A percentile compares a stretch with the other conserved stretches of the same genome.
These are phyloP conservation scores for Portunus trituberculatus DNA, from an alignment of 1,140 invertebrate species.

Conservation along the genomic window DNA sequence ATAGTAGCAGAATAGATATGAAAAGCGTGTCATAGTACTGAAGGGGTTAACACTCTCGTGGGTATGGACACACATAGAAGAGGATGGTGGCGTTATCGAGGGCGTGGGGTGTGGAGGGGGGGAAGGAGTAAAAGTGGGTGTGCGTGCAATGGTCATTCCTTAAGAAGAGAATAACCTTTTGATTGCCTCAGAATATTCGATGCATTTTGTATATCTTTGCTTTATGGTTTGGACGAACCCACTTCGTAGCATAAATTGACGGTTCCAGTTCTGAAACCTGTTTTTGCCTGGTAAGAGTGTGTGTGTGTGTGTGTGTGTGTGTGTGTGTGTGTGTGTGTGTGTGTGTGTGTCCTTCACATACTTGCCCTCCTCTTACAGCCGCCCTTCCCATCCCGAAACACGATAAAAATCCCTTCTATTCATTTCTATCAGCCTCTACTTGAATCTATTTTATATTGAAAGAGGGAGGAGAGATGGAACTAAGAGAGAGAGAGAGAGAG, in stretches of 20 bases:
- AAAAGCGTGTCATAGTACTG: too few species aligned
- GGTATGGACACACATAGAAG: neutral
- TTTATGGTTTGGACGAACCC: neutral
- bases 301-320: neutral
- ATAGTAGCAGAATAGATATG: too few species aligned
- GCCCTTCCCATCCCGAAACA: neutral
- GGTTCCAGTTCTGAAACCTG: too few species aligned
- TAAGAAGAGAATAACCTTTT: slow-evolving; percentile 1
- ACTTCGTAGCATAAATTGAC: neutral
- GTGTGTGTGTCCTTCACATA: neutral
- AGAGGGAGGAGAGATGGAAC: too few species aligned
- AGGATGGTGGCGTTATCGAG: neutral
- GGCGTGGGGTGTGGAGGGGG: neutral
- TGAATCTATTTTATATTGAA: neutral
- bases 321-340: slow-evolving; percentile 18
- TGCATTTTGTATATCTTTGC: neutral
- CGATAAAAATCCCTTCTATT: neutral
- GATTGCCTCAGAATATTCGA: neutral
- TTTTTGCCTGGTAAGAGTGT: neutral
- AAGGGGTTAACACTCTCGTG: too few species aligned
- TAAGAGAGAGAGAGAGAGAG: neutral
- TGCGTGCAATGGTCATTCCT: neutral
- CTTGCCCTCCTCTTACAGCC: neutral
- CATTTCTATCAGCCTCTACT: neutral
- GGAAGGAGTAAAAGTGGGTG: neutral